phyloP scores from a whole-genome alignment of 2,888 invertebrate genomes.

The Tribolium freemani region DNA sequence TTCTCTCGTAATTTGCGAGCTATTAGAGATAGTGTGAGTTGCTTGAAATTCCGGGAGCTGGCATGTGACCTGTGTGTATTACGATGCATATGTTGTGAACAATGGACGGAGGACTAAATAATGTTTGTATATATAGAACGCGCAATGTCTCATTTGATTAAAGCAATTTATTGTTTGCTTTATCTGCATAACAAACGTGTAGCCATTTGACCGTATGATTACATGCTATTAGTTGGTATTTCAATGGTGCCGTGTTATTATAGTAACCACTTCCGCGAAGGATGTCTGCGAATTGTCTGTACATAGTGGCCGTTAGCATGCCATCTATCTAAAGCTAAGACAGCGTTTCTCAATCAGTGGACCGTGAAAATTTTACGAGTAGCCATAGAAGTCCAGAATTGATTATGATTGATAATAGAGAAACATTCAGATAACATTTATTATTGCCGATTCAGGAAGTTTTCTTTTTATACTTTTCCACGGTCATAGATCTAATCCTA shows the following conservation, averaged over 20 bases:
- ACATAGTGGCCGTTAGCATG: slow-evolving; percentile 46
- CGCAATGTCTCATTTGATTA: slow-evolving; percentile 40
- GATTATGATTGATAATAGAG: slow-evolving; percentile 10
- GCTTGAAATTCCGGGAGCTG: background rate
- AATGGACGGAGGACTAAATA: slow-evolving; percentile 28
- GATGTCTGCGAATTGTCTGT: slow-evolving; percentile 55
- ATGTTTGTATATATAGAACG: slow-evolving; percentile 24
- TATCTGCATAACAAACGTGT: slow-evolving; percentile 51
- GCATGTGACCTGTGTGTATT: slow-evolving; percentile 9
- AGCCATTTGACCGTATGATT: slow-evolving; percentile 53
- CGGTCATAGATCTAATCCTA: background rate
- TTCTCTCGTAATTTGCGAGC: background rate
- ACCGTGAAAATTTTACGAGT: slow-evolving; percentile 22
- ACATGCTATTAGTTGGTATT: slow-evolving; percentile 54
- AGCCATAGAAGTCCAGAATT: background rate
- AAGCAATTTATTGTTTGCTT: slow-evolving; percentile 45
- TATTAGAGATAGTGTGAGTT: background rate
- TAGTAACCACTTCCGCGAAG: slow-evolving; percentile 48
- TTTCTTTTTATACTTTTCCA: background rate
- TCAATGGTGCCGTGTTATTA: slow-evolving; percentile 52
- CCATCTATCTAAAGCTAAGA: slow-evolving; percentile 43
- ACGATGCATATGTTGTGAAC: slow-evolving; percentile 17
- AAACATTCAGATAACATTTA: slow-evolving; percentile 3
- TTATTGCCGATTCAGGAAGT: background rate
- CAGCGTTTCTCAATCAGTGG: slow-evolving; percentile 16